Percentiles rank a stretch among this genome's conserved stretches.
These are phyloP conservation scores for Perithous albicinctus DNA, from an alignment of 2,888 invertebrate species.

Conservation along the genomic window DNA sequence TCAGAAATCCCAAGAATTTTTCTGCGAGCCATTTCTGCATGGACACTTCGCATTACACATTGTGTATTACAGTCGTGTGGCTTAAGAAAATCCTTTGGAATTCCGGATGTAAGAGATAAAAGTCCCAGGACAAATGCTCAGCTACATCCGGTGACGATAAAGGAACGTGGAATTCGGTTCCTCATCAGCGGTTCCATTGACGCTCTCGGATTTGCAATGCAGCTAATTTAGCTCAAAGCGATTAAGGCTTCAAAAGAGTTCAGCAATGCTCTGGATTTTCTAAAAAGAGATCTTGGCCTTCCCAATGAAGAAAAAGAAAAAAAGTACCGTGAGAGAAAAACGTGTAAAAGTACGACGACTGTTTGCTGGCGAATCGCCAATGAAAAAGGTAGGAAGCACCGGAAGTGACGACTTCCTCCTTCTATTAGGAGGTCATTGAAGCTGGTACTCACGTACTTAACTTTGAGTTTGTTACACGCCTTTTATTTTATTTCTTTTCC, in stretches of 20 bases:
- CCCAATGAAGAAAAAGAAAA: too few species aligned
- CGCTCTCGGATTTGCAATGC: conserved; percentile 28
- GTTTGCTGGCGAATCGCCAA: conserved; percentile 47
- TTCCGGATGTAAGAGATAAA: conserved; percentile 38
- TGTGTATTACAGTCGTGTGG: not conserved
- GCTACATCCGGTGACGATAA: conserved; percentile 27
- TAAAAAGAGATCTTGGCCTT: conserved; percentile 22
- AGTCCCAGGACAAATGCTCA: conserved; percentile 23
- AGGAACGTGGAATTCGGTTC: not conserved
- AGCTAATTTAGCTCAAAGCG: conserved; percentile 1
- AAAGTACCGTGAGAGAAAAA: conserved; percentile 21
- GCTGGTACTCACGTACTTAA: not conserved
- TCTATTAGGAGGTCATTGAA: conserved; percentile 38
- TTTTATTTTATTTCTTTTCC: too few species aligned
- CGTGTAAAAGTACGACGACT: conserved; percentile 14
- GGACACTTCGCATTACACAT: not conserved
- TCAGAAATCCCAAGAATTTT: conserved; percentile 35
- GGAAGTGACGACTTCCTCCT: conserved; percentile 65
- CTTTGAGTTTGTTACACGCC: not conserved
- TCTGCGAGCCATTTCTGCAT: not conserved
- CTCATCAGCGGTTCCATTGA: conserved; percentile 6
- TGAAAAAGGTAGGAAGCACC: conserved; percentile 52
- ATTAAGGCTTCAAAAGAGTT: conserved; percentile 3
- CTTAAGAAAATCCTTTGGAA: conserved; percentile 36
- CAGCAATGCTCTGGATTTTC: conserved; percentile 20